Conservation (phyloP, 2,888 invertebrate genomes). For the Gymnocheta viridis region DNA sequence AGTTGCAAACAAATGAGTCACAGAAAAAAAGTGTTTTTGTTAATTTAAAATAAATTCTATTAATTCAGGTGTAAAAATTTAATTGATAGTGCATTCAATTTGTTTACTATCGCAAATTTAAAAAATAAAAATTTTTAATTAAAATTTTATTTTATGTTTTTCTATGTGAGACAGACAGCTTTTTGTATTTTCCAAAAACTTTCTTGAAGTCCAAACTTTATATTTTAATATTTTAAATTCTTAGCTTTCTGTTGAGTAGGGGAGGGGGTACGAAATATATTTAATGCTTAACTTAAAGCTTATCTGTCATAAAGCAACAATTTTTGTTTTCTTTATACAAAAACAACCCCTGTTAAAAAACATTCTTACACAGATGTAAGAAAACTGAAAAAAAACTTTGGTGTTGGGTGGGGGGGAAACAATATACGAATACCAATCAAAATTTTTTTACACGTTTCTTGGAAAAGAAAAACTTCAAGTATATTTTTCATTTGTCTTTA, state of each 20-base stretch:
- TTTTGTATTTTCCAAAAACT: too few relatives aligned
- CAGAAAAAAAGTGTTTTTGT: too few relatives aligned
- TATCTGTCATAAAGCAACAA: constrained; percentile 40
- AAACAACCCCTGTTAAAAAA: constrained; percentile 46
- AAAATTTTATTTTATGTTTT: too few relatives aligned
- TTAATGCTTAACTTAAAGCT: constrained; percentile 46
- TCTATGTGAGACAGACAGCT: too few relatives aligned
- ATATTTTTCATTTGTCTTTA: constrained; percentile 51
- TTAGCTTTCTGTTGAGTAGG: not conserved
- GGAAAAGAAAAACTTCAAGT: constrained; percentile 30
- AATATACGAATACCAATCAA: constrained; percentile 36
- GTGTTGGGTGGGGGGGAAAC: constrained; percentile 28
- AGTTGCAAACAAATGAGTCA: too few relatives aligned
- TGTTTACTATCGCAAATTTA: too few relatives aligned
- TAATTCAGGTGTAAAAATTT: too few relatives aligned
- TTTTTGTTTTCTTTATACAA: not conserved
- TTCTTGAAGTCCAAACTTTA: too few relatives aligned
- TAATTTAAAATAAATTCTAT: too few relatives aligned
- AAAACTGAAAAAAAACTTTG: not conserved
- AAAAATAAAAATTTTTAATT: too few relatives aligned
- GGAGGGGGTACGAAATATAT: not conserved
- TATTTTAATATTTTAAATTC: constrained; percentile 27
- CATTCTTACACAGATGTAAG: constrained; percentile 27
- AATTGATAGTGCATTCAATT: too few relatives aligned
- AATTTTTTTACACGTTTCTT: constrained; percentile 57